Evolutionary conservation across 2,797 vertebrate genomes (phyloP), one percentile per base, ranked within the genome.

Genomic region (Miichthys miiuy): DNA sequence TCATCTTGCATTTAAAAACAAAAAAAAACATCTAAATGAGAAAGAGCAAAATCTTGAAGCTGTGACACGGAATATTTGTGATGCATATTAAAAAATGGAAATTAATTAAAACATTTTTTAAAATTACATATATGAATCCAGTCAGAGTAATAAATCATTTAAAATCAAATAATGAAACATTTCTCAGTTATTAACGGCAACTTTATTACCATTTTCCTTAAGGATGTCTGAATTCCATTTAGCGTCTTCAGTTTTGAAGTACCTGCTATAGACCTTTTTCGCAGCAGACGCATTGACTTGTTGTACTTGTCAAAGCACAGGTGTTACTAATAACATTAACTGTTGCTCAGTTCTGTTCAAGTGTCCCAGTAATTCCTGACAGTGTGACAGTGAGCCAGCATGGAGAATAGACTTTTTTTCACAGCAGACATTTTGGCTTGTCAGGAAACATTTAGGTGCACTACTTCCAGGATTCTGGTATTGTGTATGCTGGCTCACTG

Each of bases 161-260:
- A 64, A 56, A 13, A 71, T 56, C 4, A 60, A 70, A 76, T 47
- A 55, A 63, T 68, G 12, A 52, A 82, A 38, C 17, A 14, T 2
- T 65, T 64, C 44, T 69, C 38, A 67, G 3, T 57, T 62, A 20
- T 30, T 50, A n/a, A 44, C 44, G 17, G 4, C n/a, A 68, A 52
- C 38, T 62, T 52, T 58, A 70, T 61, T 10, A 50, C 25, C 47
- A 30, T 55, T 60, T 77, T 56, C 50, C 23, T 34, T 44, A 60
- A 52, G 44, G 0, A 5, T 6, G 25, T 50, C 21, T 41, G 42
- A 51, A 61, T 23, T 61, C 1, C 16, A 17, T 60, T 66, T 21
- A 55, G 30, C 14, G 0, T 6, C 5, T 42, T 30, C 0, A 3
- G 25, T 52, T 52, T 68, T 42, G 3, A 42, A 16, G 16, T 10